Conservation (phyloP, 2,888 invertebrate genomes). For the Phalera bucephala region DNA sequence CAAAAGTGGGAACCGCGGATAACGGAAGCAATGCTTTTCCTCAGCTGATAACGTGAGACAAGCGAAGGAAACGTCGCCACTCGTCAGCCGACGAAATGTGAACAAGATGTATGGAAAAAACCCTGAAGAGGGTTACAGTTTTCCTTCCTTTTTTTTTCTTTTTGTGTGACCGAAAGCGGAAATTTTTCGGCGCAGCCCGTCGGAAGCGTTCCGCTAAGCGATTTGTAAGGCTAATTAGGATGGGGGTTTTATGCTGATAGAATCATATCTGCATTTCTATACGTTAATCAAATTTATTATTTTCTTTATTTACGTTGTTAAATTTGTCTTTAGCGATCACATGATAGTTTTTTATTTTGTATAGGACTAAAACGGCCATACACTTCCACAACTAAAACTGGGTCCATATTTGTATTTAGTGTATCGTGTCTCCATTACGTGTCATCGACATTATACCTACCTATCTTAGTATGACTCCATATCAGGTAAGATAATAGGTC, state of each 20-base stretch:
- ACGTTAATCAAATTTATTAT: too few species aligned
- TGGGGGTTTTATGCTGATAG: conserved; percentile 23
- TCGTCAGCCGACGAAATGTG: conserved; percentile 50
- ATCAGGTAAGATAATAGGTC: too few species aligned
- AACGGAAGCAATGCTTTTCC: conserved; percentile 75
- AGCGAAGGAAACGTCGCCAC: conserved; percentile 61
- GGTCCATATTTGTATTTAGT: too few species aligned
- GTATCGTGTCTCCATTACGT: too few species aligned
- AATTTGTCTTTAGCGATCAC: too few species aligned
- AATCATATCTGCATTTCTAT: too few species aligned
- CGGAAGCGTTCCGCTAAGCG: conserved; percentile 54
- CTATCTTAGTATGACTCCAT: too few species aligned
- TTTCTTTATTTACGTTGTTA: too few species aligned
- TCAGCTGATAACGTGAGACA: conserved; percentile 69
- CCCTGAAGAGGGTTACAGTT: conserved; percentile 40
- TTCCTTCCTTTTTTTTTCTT: conserved; percentile 11
- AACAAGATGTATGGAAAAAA: conserved; percentile 66
- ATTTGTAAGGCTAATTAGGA: conserved; percentile 57
- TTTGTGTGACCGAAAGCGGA: conserved; percentile 41
- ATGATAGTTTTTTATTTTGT: too few species aligned
- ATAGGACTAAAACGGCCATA: too few species aligned
- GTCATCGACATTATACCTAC: too few species aligned
- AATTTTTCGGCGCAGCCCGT: conserved; percentile 37
- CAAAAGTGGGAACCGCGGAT: conserved; percentile 57
- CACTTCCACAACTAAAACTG: too few species aligned